Conservation (phyloP, 30 jellyfish, hydroid and myxozoan species). For the Nemopilema nomurai region DNA sequence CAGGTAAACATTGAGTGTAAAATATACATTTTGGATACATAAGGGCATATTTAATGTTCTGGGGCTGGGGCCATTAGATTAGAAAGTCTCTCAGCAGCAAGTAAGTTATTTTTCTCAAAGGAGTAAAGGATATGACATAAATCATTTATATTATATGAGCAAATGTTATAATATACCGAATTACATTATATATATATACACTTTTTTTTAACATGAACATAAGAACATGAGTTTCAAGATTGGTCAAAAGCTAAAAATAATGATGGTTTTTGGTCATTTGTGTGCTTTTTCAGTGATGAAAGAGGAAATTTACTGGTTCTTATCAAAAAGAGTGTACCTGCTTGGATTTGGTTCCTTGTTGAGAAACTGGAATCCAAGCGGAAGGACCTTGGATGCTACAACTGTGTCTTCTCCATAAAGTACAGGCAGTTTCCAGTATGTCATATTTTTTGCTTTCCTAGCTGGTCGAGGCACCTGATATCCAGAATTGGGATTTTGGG, state of each 20-base stretch:
- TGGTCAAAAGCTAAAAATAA: not conserved
- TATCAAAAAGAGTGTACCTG: slow-evolving; percentile 7
- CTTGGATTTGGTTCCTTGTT: slow-evolving; percentile 15
- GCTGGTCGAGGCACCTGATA: slow-evolving; percentile 12
- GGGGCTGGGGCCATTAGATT: not conserved
- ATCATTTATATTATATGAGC: not conserved
- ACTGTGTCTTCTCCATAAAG: slow-evolving; percentile 29
- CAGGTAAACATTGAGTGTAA: not conserved
- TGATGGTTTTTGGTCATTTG: not conserved
- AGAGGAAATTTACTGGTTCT: not conserved
- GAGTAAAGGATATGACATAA: not conserved
- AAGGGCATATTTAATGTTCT: not conserved
- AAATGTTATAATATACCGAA: not conserved
- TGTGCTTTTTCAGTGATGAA: not conserved
- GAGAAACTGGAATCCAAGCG: slow-evolving; percentile 21
- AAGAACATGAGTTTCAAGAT: not conserved
- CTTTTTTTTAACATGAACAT: not conserved
- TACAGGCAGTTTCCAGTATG: slow-evolving; percentile 12
- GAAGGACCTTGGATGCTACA: slow-evolving; percentile 17
- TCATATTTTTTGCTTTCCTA: slow-evolving; percentile 2
- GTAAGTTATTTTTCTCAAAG: not conserved
- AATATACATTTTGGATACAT: not conserved
- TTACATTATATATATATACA: not conserved
- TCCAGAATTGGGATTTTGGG: not conserved
- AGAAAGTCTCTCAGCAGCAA: not conserved